These are phyloP conservation scores for Gulo gulo DNA, from an alignment of 2,113 vertebrate genomes.

Conservation along the genomic window DNA sequence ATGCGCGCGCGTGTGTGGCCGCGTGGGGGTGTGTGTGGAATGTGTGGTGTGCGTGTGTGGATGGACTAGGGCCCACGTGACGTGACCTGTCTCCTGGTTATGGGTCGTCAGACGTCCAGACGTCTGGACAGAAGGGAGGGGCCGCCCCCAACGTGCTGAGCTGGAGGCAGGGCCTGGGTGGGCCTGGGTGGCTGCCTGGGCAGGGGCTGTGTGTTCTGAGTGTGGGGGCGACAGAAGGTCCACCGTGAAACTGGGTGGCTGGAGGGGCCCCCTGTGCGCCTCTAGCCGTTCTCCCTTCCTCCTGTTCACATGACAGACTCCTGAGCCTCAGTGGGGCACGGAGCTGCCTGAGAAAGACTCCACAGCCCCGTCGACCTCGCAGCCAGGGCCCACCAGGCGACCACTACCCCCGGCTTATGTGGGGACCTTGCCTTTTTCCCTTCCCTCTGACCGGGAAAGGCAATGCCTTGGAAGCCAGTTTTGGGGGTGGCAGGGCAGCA, in stretches of 20 bases:
- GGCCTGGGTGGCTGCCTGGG: neutral
- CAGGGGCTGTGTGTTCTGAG: neutral
- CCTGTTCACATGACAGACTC: neutral
- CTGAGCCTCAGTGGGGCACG: neutral
- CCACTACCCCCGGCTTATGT: neutral
- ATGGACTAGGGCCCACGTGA: neutral
- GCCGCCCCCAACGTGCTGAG: neutral
- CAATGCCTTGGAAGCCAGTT: neutral
- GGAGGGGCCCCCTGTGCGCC: neutral
- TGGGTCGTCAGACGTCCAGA: neutral
- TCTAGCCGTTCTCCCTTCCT: neutral
- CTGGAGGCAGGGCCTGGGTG: neutral
- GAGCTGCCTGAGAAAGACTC: neutral
- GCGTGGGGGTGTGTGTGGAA: too few species aligned
- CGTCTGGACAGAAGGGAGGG: neutral
- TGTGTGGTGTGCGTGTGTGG: neutral
- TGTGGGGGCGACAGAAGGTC: neutral
- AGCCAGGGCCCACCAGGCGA: neutral
- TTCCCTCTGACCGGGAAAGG: neutral
- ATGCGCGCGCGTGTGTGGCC: neutral
- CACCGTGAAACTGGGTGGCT: neutral
- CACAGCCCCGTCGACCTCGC: neutral
- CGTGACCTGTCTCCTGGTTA: too few species aligned
- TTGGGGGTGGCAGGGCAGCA: neutral
- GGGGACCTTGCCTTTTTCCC: neutral